A percentile compares a stretch with the other conserved stretches of the same genome.
These are phyloP conservation scores for Malurus leucopterus DNA, from an alignment of 2,797 vertebrate genomes.

Conservation along the genomic window DNA sequence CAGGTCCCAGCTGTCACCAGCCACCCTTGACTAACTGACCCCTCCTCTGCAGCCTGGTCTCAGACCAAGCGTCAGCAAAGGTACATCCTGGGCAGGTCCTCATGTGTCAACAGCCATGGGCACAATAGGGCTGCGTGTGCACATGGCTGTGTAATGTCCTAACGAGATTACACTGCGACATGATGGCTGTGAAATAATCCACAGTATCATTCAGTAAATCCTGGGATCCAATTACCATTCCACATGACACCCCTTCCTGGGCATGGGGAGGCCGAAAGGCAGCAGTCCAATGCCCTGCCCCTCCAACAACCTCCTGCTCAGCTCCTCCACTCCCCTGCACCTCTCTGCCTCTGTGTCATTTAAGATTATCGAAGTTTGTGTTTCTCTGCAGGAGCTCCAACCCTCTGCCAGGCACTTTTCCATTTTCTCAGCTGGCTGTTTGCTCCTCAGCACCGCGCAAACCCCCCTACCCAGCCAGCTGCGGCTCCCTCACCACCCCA, in stretches of 20 bases:
- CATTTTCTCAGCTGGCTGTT: rapidly evolving
- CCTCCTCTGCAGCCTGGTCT: background rate
- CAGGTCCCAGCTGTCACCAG: background rate
- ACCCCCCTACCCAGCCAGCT: background rate
- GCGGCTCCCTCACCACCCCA: rapidly evolving
- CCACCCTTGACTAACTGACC: background rate
- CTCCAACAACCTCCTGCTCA: background rate
- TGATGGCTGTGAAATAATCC: slow-evolving; percentile 42
- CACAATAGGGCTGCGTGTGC: background rate
- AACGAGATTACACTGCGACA: slow-evolving; percentile 41
- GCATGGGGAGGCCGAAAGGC: background rate
- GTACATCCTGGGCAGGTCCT: background rate
- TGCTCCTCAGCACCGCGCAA: rapidly evolving
- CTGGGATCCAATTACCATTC: slow-evolving; percentile 43
- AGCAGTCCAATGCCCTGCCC: background rate
- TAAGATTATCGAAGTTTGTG: background rate
- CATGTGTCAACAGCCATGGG: background rate
- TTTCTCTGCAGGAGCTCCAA: background rate
- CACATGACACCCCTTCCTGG: background rate
- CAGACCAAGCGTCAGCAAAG: background rate
- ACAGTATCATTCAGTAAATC: slow-evolving; percentile 43
- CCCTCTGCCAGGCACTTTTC: background rate
- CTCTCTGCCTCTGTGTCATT: background rate
- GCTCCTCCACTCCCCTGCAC: background rate
- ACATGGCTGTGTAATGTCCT: background rate